Evolutionary conservation across 2,797 vertebrate genomes (phyloP), one percentile per base, ranked within the genome.

Genomic region (Amblyopsis hoosieri): DNA sequence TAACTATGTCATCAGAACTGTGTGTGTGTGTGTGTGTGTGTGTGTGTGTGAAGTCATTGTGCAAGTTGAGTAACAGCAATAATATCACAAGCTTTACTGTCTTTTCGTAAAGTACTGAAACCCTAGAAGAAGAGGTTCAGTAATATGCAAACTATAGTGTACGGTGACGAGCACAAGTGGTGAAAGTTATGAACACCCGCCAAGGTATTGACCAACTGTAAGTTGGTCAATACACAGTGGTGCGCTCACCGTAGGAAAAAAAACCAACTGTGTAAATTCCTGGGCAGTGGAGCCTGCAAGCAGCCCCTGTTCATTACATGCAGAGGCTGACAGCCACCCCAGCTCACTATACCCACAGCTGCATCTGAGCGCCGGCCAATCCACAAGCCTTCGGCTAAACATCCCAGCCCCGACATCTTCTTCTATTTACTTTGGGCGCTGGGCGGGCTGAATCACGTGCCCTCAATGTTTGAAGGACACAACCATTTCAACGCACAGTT

Each of bases 321-420:
- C 70, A 76, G 76, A 83, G 73, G 76, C 54, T 79, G 79, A 76
- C 80, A 76, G 57, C 67, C n/a, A 29, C 60, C 74, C 12, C 47
- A 66, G 73, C 76, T 61, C 70, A 78, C 71, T 78, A 29, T 29
- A 85, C 68, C 76, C 82, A 74, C 75, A 83, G 57, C 72, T 81
- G 71, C 71, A 83, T 74, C 75, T 70, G 63, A 68, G 72, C 52
- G 12, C 14, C 15, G 66, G 61, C 77, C 75, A 80, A 66, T 70
- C 80, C 84, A 71, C 79, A 80, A 75, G 69, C 54, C 60, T 70
- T 69, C 67, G 68, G 71, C 80, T 69, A 81, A 81, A 86, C 73
- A 78, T 82, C 79, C 75, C 78, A 42, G 78, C 67, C 52, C 69
- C 70, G 12, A 33, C 29, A 65, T 76, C 57, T 48, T 78, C 63